Evolutionary conservation across 2,797 vertebrate genomes (phyloP).

Genomic region (Potorous gilbertii): DNA sequence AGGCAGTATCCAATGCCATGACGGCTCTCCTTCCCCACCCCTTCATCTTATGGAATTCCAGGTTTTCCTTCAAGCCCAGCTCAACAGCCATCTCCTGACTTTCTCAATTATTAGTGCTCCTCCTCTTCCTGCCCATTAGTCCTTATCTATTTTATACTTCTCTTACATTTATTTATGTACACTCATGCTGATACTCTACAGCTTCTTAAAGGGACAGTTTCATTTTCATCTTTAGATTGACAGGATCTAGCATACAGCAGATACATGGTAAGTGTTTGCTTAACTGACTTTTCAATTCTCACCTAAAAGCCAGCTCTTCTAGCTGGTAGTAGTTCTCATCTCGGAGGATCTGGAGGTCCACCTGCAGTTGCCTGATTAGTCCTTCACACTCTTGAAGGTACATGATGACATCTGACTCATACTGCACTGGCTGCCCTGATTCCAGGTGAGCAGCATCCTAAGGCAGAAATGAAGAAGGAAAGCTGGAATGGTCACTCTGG

Average conservation of each 20-base stretch:
- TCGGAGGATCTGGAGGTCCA: constrained; percentile 93
- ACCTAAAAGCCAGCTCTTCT: constrained; percentile 97
- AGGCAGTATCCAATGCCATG: neutral
- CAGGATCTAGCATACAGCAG: neutral
- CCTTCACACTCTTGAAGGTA: constrained; percentile 96
- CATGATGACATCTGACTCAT: constrained; percentile 91
- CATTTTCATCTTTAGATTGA: neutral
- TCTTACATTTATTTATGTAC: neutral
- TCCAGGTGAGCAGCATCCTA: constrained; percentile 95
- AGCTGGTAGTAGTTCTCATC: constrained; percentile 97
- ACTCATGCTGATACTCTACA: neutral
- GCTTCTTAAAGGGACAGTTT: neutral
- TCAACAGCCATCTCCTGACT: neutral
- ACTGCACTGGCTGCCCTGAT: constrained; percentile 90
- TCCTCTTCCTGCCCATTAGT: neutral
- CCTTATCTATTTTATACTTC: neutral
- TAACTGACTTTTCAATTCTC: constrained; percentile 65
- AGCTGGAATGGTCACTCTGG: neutral
- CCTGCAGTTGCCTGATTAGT: constrained; percentile 91
- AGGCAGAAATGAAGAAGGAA: constrained; percentile 16
- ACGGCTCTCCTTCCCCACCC: neutral
- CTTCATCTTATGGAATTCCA: neutral
- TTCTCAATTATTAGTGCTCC: neutral
- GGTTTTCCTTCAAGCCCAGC: neutral
- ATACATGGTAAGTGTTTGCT: neutral